These are phyloP conservation scores for Psittacula echo DNA, from an alignment of 2,797 vertebrate species.

Conservation along the genomic window DNA sequence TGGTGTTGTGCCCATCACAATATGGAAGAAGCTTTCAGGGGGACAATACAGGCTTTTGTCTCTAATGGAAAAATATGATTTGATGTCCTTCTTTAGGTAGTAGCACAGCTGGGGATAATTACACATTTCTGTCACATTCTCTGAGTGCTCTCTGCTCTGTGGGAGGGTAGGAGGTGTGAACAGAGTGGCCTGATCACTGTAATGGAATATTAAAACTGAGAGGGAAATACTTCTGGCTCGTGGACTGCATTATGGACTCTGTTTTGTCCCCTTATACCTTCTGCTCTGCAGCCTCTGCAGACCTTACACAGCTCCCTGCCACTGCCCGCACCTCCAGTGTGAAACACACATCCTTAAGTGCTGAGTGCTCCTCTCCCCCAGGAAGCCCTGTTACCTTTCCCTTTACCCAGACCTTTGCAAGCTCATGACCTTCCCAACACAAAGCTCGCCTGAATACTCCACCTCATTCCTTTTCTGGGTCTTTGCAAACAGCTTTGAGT, in stretches of 20 bases:
- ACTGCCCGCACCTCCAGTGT: rapidly evolving
- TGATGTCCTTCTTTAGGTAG: background rate
- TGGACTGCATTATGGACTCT: background rate
- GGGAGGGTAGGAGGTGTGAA: background rate
- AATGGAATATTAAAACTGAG: background rate
- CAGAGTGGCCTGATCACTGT: rapidly evolving
- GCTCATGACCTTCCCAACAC: rapidly evolving
- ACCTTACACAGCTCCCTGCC: background rate
- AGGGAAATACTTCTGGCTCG: background rate
- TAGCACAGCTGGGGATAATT: background rate
- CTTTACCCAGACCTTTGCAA: rapidly evolving
- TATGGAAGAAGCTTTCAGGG: background rate
- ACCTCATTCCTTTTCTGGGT: background rate
- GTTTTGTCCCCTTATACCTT: background rate
- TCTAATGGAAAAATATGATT: conserved; percentile 1
- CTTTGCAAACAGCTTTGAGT: background rate
- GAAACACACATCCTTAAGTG: rapidly evolving
- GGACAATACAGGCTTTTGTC: background rate
- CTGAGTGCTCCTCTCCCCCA: rapidly evolving
- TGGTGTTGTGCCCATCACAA: background rate
- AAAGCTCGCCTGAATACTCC: background rate
- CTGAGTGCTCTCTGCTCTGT: background rate
- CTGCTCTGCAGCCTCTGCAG: background rate
- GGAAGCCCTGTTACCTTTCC: background rate
- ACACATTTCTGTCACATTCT: background rate